Evolutionary conservation across 2,113 vertebrate species (phyloP).

Genomic region (Cynopterus brachyotis): DNA sequence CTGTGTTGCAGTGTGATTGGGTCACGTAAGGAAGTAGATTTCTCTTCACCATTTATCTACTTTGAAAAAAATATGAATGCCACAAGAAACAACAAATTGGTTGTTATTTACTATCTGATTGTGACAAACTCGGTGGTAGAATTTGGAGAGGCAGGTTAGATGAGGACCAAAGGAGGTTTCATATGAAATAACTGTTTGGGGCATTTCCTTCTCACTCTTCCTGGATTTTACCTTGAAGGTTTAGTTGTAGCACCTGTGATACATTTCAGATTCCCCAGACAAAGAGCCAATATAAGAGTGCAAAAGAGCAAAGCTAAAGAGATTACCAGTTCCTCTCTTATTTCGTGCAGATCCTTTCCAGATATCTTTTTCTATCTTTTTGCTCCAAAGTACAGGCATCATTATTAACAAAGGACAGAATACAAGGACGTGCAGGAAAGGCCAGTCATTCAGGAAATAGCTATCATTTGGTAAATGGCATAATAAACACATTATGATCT

Average conservation of each 20-base stretch:
- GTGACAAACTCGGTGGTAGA: not conserved
- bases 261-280: slow-evolving; percentile 60
- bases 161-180: not conserved
- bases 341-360: slow-evolving; percentile 81
- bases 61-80: not conserved
- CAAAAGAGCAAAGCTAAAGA: slow-evolving; percentile 78
- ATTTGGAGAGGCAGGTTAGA: not conserved
- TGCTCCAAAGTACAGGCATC: slow-evolving; percentile 77
- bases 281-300: slow-evolving; percentile 64
- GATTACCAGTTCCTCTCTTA: slow-evolving; percentile 79
- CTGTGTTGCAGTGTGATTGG: slow-evolving; percentile 54
- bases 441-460: slow-evolving; percentile 84
- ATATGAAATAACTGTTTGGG: slow-evolving; percentile 21
- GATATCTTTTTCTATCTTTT: slow-evolving; percentile 72
- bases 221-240: slow-evolving; percentile 54
- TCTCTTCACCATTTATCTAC: not conserved
- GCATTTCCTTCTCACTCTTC: slow-evolving; percentile 39
- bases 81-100: not conserved
- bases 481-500: slow-evolving; percentile 85
- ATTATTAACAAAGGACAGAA: slow-evolving; percentile 82
- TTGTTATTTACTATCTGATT: not conserved
- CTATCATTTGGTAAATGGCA: slow-evolving; percentile 84
- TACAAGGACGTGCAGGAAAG: slow-evolving; percentile 70
- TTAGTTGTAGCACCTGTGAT: slow-evolving; percentile 47
- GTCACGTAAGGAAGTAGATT: slow-evolving; percentile 58